Evolutionary conservation across 2,797 vertebrate species (phyloP), one percentile per base, ranked within the genome.

Genomic region (Propithecus deckenii): DNA sequence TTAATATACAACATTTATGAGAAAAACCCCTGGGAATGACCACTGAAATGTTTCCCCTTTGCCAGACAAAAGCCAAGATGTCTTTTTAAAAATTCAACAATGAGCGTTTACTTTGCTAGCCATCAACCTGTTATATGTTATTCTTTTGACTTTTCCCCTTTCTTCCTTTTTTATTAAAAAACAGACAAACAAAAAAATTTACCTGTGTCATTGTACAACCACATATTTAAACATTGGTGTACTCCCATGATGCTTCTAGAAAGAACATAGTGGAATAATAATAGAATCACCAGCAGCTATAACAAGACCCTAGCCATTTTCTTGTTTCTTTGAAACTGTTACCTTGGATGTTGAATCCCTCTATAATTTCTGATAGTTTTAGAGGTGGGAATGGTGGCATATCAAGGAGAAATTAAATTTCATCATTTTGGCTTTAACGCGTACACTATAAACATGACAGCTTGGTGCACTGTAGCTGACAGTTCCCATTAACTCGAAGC

Each of bases 361-460:
- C 80, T 90, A 95, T 97, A 95, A 96, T 94, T 97, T 96, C 89
- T 96, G 84, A 96, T 95, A 69, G 79, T 32, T 61, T 94, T 85
- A 41, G 86, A 84, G 25, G 43, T 90, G 84, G 72, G 23, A 32
- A 5, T 5, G 4, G 46, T 75, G 93, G 96, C 81, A 93, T 96
- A 98, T 97, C 97, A 97, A 94, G 96, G 96, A 97, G 98, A 97
- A 59, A 97, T 97, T 92, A 96, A 95, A 63, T 95, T 97, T 86
- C 81, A 97, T 74, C 61, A 87, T 91, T 48, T 65, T 76, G 94
- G 61, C 96, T 97, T 97, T 97, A 85, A 89, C 93, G 94, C 35
- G 13, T 55, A 23, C 65, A 41, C 55, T 89, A 65, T 76, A 52
- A 90, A 95, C 91, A 69, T 94, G 94, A 90, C 84, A 96, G 78